phyloP scores from a whole-genome alignment of 92 coral and sea anemone genomes.

The Diadumene lineata region DNA sequence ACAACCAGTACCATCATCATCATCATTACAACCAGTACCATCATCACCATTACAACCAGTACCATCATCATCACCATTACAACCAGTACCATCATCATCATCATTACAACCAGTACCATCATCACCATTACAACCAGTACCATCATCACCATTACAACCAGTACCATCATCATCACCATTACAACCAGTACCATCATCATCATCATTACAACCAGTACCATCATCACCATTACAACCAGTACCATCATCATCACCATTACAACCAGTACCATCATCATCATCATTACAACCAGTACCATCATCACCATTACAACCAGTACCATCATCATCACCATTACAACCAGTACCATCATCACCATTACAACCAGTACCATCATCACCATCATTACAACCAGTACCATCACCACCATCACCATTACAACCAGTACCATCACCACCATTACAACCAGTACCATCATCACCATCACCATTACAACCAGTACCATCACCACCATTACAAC shows the following conservation, averaged over 20 bases:
- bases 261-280: not conserved
- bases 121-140: not conserved
- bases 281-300: not conserved
- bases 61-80: not conserved
- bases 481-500: too few relatives aligned
- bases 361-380: not conserved
- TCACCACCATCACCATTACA: not conserved
- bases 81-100: not conserved
- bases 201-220: not conserved
- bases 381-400: not conserved
- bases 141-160: too few relatives aligned
- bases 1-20: not conserved
- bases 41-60: not conserved
- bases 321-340: not conserved
- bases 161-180: too few relatives aligned
- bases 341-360: not conserved
- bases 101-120: not conserved
- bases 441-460: not conserved
- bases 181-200: not conserved
- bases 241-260: not conserved
- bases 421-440: not conserved
- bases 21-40: not conserved
- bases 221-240: not conserved
- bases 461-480: too few relatives aligned
- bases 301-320: not conserved